phyloP scores from a whole-genome alignment of 1,140 invertebrate species.

The Dendrolimus punctatus region DNA sequence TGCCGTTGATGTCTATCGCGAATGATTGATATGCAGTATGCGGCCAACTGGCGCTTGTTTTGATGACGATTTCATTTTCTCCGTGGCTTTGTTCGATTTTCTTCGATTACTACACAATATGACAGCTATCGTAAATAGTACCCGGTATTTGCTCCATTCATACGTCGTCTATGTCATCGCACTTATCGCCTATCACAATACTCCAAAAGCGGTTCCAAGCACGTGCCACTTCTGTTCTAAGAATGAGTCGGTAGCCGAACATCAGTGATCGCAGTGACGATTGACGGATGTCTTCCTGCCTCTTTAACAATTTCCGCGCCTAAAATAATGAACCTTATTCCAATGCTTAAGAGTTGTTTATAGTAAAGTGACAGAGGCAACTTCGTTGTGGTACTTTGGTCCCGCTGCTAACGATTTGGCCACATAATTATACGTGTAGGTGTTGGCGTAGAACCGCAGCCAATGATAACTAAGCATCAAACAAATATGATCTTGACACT shows the following conservation, averaged over 20 bases:
- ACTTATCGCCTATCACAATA: conserved; percentile 8
- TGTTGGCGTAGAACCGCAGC: conserved; percentile 29
- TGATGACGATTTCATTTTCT: conserved; percentile 12
- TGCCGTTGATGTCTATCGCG: conserved; percentile 23
- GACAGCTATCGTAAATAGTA: neutral
- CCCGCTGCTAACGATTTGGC: conserved; percentile 32
- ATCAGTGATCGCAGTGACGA: conserved; percentile 34
- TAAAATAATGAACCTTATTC: conserved; percentile 12
- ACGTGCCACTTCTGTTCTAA: conserved; percentile 33
- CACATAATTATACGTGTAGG: conserved; percentile 20
- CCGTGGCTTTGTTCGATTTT: neutral
- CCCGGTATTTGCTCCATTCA: conserved; percentile 14
- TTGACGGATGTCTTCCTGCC: conserved; percentile 56
- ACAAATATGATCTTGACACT: too few relatives aligned
- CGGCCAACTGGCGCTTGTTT: conserved; percentile 10
- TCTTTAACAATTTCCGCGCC: neutral
- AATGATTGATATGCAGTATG: conserved; percentile 23
- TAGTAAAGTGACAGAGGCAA: neutral
- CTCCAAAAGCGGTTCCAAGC: conserved; percentile 5
- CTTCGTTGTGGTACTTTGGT: conserved; percentile 22
- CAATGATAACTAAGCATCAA: neutral
- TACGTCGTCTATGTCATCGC: conserved; percentile 14
- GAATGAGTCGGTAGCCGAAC: conserved; percentile 28
- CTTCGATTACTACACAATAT: neutral
- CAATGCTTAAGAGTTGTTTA: neutral